Conservation (phyloP, 2,888 invertebrate genomes). For the Leucoma salicis region DNA sequence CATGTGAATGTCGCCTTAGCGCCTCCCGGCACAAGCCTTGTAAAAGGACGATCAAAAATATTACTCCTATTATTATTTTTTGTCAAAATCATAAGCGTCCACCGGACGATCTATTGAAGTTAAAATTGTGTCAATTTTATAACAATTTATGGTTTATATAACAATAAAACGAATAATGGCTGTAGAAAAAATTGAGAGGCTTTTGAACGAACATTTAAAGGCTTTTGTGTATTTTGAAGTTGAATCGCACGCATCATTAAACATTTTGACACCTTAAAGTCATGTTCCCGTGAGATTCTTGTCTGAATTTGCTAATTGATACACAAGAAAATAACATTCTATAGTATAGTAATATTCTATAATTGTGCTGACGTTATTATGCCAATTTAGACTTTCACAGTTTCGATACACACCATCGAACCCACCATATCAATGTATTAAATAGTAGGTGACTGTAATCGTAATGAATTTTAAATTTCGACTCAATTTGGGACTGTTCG, state of each 20-base stretch:
- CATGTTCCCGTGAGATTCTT: conserved; percentile 60
- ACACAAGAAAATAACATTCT: conserved; percentile 33
- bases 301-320: conserved; percentile 30
- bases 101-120: conserved; percentile 54
- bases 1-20: conserved; percentile 68
- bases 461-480: too few species aligned
- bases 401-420: too few species aligned
- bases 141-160: conserved; percentile 80
- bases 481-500: too few species aligned
- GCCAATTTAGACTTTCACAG: too few species aligned
- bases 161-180: conserved; percentile 71
- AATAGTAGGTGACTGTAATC: too few species aligned
- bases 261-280: conserved; percentile 57
- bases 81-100: conserved; percentile 41
- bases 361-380: too few species aligned
- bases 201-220: conserved; percentile 43
- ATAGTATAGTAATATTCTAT: too few species aligned
- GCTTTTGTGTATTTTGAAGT: conserved; percentile 56
- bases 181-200: conserved; percentile 43
- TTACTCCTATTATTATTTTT: conserved; percentile 55
- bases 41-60: conserved; percentile 59
- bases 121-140: conserved; percentile 69
- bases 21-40: conserved; percentile 64
- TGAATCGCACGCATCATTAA: conserved; percentile 66
- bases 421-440: too few species aligned